Evolutionary conservation across 1,140 invertebrate genomes (phyloP).

Genomic region (Lysiphlebus fabarum): DNA sequence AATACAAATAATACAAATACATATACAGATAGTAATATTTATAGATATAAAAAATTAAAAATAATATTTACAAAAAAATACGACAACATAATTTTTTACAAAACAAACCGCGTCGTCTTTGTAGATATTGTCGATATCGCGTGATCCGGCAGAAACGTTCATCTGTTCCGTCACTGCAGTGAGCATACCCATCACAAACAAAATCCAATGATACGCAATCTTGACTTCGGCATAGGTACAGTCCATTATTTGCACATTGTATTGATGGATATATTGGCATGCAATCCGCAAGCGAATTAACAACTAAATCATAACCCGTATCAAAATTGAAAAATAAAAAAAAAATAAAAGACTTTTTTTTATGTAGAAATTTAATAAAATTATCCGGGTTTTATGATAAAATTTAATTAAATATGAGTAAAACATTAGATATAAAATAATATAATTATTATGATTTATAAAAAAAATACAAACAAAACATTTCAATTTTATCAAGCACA

Average conservation of each 20-base stretch:
- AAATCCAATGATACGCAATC: slow-evolving; percentile 62
- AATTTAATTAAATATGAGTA: too few species aligned
- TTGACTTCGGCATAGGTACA: slow-evolving; percentile 62
- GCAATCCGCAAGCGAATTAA: slow-evolving; percentile 53
- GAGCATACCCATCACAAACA: slow-evolving; percentile 66
- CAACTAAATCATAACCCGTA: slow-evolving; percentile 51
- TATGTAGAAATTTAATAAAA: too few species aligned
- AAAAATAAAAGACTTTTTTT: too few species aligned
- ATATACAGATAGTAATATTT: too few species aligned
- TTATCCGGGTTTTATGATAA: too few species aligned
- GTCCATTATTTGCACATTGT: slow-evolving; percentile 43
- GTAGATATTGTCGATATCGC: slow-evolving; percentile 44
- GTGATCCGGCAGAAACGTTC: slow-evolving; percentile 62
- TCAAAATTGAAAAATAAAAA: slow-evolving; percentile 25
- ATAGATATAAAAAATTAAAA: slow-evolving; percentile 8
- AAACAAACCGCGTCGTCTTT: slow-evolving; percentile 51
- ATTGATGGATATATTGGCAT: slow-evolving; percentile 46
- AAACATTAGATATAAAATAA: too few species aligned
- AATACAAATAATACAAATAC: too few species aligned
- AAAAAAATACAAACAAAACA: too few species aligned
- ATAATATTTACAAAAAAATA: slow-evolving; percentile 31
- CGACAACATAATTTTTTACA: slow-evolving; percentile 43
- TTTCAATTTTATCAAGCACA: too few species aligned
- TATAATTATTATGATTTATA: too few species aligned
- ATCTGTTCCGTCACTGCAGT: slow-evolving; percentile 71